Percentiles rank a stretch among this genome's conserved stretches.
These are phyloP conservation scores for Lydus trimaculatus DNA, from an alignment of 2,888 invertebrate species.

Conservation along the genomic window DNA sequence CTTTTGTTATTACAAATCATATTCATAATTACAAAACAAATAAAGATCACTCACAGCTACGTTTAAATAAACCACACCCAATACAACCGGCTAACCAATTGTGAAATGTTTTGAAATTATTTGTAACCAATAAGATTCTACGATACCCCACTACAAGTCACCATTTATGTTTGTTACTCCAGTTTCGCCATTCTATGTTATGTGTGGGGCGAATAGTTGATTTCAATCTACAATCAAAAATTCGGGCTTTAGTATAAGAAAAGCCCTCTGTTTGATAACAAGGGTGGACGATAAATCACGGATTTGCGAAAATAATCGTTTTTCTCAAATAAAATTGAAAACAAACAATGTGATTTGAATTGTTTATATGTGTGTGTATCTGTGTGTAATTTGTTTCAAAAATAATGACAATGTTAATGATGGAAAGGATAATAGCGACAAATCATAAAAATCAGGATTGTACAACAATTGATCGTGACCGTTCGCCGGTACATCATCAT, in stretches of 20 bases:
- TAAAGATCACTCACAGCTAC: conserved; percentile 47
- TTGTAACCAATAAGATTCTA: conserved; percentile 42
- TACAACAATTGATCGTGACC: conserved; percentile 42
- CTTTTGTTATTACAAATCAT: conserved; percentile 62
- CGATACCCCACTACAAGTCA: conserved; percentile 35
- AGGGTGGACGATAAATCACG: conserved; percentile 4
- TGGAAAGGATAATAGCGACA: conserved; percentile 59
- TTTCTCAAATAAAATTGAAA: background rate
- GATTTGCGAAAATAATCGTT: background rate
- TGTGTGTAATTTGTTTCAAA: no score
- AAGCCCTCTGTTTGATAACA: conserved; percentile 41
- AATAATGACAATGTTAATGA: conserved; percentile 64
- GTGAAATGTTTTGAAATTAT: conserved; percentile 17
- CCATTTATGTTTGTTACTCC: conserved; percentile 28
- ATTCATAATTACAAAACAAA: conserved; percentile 63
- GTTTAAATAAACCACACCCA: conserved; percentile 44
- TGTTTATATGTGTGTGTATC: conserved; percentile 12
- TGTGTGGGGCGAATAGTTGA: conserved; percentile 35
- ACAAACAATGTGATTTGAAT: conserved; percentile 16
- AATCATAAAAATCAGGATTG: conserved; percentile 40
- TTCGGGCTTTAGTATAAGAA: conserved; percentile 43
- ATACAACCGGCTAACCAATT: conserved; percentile 37
- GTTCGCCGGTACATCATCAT: conserved; percentile 43
- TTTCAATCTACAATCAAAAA: conserved; percentile 34
- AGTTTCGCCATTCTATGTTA: conserved; percentile 47